Percentiles rank a stretch among this genome's conserved stretches.
Evolutionary conservation across 2,888 invertebrate species (phyloP).

Genomic region (Drosophila maculinotata): DNA sequence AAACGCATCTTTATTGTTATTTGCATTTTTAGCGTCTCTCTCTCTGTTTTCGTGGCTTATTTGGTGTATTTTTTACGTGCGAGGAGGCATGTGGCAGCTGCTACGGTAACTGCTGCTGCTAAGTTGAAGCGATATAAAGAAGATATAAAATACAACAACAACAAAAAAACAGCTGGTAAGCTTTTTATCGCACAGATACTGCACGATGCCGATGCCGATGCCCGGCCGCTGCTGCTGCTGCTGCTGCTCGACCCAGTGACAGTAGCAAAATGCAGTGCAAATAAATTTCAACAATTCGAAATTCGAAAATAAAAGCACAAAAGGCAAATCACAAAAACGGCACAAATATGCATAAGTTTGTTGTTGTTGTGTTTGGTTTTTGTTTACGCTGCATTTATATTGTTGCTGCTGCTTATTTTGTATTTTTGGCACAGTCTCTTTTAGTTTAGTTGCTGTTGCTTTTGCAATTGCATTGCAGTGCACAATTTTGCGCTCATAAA

Average conservation of each 20-base stretch:
- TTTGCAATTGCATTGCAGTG: conserved; percentile 44
- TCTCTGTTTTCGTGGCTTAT: conserved; percentile 1
- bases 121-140: conserved; percentile 28
- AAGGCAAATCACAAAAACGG: conserved; percentile 4
- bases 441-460: conserved; percentile 30
- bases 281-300: conserved; percentile 52
- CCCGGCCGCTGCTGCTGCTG: conserved; percentile 11
- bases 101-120: conserved; percentile 16
- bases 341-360: conserved; percentile 15
- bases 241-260: conserved; percentile 18
- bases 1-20: conserved; percentile 59
- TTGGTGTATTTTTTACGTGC: conserved; percentile 12
- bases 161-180: conserved; percentile 48
- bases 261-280: conserved; percentile 55
- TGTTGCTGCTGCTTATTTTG: conserved; percentile 39
- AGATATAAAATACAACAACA: conserved; percentile 35
- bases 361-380: conserved; percentile 5
- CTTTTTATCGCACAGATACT: conserved; percentile 58
- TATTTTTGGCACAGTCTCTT: conserved; percentile 42
- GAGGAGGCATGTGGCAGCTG: conserved; percentile 25
- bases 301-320: conserved; percentile 52
- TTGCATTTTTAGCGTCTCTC: conserved; percentile 38
- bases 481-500: conserved; percentile 48
- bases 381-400: conserved; percentile 50
- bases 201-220: conserved; percentile 27